Evolutionary conservation across 2,113 vertebrate genomes (phyloP).

Genomic region (Genyomyrus donnyi): DNA sequence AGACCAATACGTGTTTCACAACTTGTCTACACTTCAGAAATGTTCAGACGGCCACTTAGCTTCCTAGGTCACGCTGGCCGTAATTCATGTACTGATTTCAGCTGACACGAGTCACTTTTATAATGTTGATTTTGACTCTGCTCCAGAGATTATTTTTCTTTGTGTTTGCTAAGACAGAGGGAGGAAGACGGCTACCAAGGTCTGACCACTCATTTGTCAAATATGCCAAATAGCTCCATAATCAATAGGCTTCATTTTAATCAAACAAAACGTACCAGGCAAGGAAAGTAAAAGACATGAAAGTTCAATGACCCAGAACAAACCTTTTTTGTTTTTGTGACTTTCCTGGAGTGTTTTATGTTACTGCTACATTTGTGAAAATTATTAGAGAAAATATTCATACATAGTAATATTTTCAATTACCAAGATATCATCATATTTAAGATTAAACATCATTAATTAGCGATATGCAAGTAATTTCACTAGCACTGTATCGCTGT

Average conservation of each 20-base stretch:
- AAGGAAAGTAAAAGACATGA: background rate
- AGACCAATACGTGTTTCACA: background rate
- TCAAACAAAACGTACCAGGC: conserved; percentile 6
- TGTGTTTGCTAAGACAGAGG: conserved; percentile 4
- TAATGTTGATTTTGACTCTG: conserved; percentile 16
- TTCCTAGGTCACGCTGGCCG: background rate
- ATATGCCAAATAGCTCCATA: background rate
- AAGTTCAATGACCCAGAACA: background rate
- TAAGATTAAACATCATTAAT: background rate
- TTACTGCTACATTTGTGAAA: background rate
- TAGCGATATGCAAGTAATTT: background rate
- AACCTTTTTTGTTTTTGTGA: background rate
- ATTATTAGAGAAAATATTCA: background rate
- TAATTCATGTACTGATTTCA: conserved; percentile 10
- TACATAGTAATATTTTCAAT: background rate
- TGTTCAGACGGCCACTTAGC: background rate
- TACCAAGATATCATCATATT: background rate
- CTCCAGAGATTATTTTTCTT: background rate
- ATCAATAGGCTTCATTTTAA: background rate
- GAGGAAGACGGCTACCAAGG: background rate
- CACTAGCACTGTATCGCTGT: background rate
- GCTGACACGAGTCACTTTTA: background rate
- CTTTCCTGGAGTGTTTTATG: background rate
- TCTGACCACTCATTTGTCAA: background rate
- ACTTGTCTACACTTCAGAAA: background rate